Evolutionary conservation across 2,797 vertebrate species (phyloP).

Genomic region (Mus minutoides): DNA sequence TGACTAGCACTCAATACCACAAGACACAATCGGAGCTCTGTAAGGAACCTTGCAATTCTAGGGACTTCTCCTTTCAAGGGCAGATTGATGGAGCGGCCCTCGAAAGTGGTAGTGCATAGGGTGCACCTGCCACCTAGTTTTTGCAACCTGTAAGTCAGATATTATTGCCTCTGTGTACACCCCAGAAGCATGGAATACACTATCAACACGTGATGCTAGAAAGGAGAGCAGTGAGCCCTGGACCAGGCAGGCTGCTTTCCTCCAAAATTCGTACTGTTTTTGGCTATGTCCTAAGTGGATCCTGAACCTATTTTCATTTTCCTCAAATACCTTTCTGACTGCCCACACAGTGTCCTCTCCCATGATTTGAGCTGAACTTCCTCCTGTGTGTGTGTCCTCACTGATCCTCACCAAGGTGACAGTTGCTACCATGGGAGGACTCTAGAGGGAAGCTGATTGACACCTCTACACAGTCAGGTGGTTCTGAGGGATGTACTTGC

Average conservation of each 20-base stretch:
- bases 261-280: neutral
- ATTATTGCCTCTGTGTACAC: neutral
- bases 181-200: neutral
- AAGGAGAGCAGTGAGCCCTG: neutral
- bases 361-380: neutral
- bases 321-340: neutral
- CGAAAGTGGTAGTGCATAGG: neutral
- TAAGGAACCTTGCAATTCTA: neutral
- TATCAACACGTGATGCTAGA: neutral
- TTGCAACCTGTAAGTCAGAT: neutral
- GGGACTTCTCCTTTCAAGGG: neutral
- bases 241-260: neutral
- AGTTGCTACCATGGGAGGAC: neutral
- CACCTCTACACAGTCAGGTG: neutral
- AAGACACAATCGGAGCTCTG: neutral
- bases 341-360: neutral
- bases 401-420: neutral
- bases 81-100: neutral
- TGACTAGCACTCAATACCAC: conserved; percentile 19
- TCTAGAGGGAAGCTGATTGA: neutral
- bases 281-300: neutral
- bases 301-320: neutral
- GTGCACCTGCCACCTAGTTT: neutral
- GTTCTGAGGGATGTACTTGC: neutral
- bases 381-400: neutral